A percentile compares a stretch with the other conserved stretches of the same genome.
Evolutionary conservation across 2,888 invertebrate species (phyloP).

Genomic region (Isoperla grammatica): DNA sequence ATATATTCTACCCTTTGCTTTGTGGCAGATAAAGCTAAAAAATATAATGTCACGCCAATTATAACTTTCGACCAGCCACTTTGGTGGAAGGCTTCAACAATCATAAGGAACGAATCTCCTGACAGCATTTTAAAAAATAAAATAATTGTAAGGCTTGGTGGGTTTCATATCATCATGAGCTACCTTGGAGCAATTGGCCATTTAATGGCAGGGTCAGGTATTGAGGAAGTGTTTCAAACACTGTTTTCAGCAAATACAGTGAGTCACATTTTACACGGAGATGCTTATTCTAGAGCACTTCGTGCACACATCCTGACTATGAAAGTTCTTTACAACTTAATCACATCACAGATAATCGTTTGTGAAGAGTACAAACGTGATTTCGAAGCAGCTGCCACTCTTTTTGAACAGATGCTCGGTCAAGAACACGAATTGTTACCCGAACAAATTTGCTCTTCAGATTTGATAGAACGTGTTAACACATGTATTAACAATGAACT

Average conservation of each 20-base stretch:
- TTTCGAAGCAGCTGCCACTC: no score
- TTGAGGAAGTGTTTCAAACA: neutral
- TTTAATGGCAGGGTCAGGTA: neutral
- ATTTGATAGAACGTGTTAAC: no score
- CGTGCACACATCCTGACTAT: neutral
- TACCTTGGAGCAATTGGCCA: neutral
- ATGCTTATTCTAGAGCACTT: neutral
- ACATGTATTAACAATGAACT: no score
- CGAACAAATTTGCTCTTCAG: no score
- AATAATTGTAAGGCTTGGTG: conserved; percentile 13
- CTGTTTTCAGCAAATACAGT: neutral
- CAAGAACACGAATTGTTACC: no score
- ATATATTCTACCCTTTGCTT: conserved; percentile 25
- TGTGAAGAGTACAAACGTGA: no score
- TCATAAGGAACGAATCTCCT: neutral
- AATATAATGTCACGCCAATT: conserved; percentile 18
- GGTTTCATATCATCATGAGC: neutral
- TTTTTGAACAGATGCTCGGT: no score
- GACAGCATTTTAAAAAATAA: neutral
- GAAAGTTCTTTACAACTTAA: no score
- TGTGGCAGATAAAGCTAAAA: conserved; percentile 14
- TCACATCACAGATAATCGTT: no score
- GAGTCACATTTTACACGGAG: neutral
- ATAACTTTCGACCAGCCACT: conserved; percentile 20
- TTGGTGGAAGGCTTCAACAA: conserved; percentile 9